A percentile compares a stretch with the other conserved stretches of the same genome.
These are phyloP conservation scores for Perodicticus potto DNA, from an alignment of 2,797 vertebrate species.

Conservation along the genomic window DNA sequence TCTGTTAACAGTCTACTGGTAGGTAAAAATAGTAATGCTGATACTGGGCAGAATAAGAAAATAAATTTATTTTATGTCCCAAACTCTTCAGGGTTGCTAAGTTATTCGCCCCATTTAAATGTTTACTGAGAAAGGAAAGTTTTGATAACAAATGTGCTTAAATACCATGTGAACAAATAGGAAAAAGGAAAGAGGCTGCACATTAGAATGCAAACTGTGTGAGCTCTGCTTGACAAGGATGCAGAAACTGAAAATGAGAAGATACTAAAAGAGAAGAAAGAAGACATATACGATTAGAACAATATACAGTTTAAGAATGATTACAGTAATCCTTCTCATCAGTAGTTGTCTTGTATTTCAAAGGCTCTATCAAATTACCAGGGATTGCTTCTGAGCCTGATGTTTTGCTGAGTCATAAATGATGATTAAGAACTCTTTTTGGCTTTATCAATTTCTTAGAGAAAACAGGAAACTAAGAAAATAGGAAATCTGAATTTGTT, in stretches of 20 bases:
- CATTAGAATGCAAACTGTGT: not conserved
- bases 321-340: not conserved
- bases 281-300: not conserved
- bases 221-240: not conserved
- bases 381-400: not conserved
- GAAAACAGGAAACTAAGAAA: slow-evolving; percentile 12
- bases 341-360: not conserved
- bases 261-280: not conserved
- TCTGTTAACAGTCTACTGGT: not conserved
- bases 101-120: slow-evolving; percentile 48
- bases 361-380: not conserved
- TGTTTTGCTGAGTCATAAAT: slow-evolving; percentile 19
- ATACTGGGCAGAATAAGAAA: slow-evolving; percentile 4
- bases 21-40: slow-evolving; percentile 52
- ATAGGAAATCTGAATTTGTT: slow-evolving; percentile 22
- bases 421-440: not conserved
- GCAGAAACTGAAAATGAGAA: not conserved
- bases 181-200: not conserved
- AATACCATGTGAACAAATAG: not conserved
- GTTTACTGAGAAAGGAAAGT: not conserved
- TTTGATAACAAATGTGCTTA: not conserved
- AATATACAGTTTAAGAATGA: not conserved
- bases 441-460: not conserved
- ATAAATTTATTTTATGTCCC: slow-evolving; percentile 44
- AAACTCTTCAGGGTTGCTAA: slow-evolving; percentile 35